These are phyloP conservation scores for Drosophila arawakana DNA, from an alignment of 1,140 invertebrate genomes.

Conservation along the genomic window DNA sequence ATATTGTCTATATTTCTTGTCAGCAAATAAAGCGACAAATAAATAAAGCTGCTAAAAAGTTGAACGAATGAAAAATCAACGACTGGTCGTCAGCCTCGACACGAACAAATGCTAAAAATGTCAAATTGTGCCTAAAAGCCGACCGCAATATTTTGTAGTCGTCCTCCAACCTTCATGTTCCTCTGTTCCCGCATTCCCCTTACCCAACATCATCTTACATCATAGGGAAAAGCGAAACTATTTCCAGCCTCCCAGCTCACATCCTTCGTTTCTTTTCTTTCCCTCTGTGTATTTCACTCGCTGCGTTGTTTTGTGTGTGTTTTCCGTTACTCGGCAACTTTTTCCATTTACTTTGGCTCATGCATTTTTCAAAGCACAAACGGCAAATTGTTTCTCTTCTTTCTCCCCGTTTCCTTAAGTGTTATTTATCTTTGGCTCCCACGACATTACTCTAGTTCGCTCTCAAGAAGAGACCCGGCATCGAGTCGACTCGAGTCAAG, in stretches of 20 bases:
- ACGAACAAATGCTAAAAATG: slow-evolving; percentile 61
- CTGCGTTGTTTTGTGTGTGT: slow-evolving; percentile 64
- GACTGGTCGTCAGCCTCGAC: slow-evolving; percentile 7
- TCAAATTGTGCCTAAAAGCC: slow-evolving; percentile 77
- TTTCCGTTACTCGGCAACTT: slow-evolving; percentile 72
- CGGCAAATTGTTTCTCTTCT: slow-evolving; percentile 78
- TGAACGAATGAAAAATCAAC: slow-evolving; percentile 57
- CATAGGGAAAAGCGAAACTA: slow-evolving; percentile 42
- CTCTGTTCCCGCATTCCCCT: background rate
- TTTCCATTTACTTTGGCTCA: slow-evolving; percentile 82
- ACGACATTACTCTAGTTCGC: slow-evolving; percentile 79
- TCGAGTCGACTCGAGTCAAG: slow-evolving; percentile 15
- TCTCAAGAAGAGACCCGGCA: slow-evolving; percentile 30
- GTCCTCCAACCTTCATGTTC: background rate
- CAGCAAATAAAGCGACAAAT: slow-evolving; percentile 79
- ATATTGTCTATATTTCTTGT: slow-evolving; percentile 82
- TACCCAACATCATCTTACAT: too few relatives aligned
- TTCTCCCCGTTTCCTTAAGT: slow-evolving; percentile 65
- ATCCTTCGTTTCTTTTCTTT: background rate
- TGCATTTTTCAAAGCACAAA: slow-evolving; percentile 82
- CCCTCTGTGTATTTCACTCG: background rate
- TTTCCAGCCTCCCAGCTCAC: slow-evolving; percentile 39
- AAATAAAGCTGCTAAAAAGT: slow-evolving; percentile 80
- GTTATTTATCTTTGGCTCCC: slow-evolving; percentile 81
- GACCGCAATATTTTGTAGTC: slow-evolving; percentile 75